Percentiles rank a stretch among this genome's conserved stretches.
These are phyloP conservation scores for Cerastis leucographa DNA, from an alignment of 2,888 invertebrate genomes.

Conservation along the genomic window DNA sequence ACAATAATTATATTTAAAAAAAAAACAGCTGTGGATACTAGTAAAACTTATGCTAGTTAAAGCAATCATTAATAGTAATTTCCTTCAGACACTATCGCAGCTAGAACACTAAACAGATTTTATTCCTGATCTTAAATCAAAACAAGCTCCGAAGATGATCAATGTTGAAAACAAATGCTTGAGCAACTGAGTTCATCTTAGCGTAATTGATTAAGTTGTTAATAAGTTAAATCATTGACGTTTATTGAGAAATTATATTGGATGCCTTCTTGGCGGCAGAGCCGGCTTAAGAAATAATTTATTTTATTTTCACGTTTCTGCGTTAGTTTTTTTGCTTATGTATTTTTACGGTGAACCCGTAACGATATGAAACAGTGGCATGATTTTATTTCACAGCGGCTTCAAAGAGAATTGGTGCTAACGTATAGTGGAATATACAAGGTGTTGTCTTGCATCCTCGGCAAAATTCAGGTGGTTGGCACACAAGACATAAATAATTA, in stretches of 20 bases:
- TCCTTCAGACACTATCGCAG: neutral
- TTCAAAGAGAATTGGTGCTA: too few relatives aligned
- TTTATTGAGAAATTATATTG: neutral
- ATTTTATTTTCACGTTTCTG: neutral
- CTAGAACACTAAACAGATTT: neutral
- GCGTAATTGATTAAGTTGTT: constrained; percentile 20
- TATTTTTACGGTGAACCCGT: neutral
- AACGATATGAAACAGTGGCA: too few relatives aligned
- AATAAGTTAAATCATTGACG: constrained; percentile 1
- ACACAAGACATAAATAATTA: too few relatives aligned
- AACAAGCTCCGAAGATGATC: neutral
- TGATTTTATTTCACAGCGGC: too few relatives aligned
- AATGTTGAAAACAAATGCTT: neutral
- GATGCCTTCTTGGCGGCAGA: neutral
- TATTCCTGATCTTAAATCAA: neutral
- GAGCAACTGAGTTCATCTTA: neutral
- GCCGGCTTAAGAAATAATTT: constrained; percentile 4
- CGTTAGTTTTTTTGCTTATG: neutral
- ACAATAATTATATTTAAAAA: neutral
- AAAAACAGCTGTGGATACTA: neutral
- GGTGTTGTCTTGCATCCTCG: too few relatives aligned
- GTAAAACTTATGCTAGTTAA: neutral
- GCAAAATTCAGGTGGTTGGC: too few relatives aligned
- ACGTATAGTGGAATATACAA: too few relatives aligned
- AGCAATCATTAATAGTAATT: neutral